phyloP scores from a whole-genome alignment of 2,797 vertebrate species.

The Hirundo rustica region DNA sequence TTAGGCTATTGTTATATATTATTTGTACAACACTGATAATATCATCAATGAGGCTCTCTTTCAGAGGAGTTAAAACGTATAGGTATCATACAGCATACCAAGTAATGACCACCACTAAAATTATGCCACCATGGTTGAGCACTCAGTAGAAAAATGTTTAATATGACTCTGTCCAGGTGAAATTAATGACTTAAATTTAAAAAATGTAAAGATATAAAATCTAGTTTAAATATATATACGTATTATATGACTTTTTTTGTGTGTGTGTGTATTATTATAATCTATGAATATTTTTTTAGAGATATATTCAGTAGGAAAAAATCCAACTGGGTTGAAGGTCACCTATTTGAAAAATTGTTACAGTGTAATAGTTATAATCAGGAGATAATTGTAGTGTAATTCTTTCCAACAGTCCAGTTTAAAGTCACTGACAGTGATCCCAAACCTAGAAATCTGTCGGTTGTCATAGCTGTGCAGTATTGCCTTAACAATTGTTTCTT shows the following conservation, averaged over 20 bases:
- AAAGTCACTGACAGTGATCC: not conserved
- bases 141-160: not conserved
- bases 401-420: not conserved
- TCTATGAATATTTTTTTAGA: not conserved
- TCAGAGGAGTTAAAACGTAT: not conserved
- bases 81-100: not conserved
- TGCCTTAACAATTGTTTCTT: not conserved
- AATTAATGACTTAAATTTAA: not conserved
- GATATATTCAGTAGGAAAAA: not conserved
- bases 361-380: not conserved
- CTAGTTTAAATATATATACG: not conserved
- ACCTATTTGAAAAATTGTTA: rapidly evolving
- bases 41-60: not conserved
- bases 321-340: not conserved
- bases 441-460: not conserved
- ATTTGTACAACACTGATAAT: not conserved
- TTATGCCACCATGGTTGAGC: not conserved
- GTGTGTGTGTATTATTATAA: not conserved
- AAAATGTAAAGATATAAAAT: not conserved
- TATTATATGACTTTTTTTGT: not conserved
- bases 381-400: not conserved
- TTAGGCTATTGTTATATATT: not conserved
- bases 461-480: not conserved
- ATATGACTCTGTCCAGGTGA: not conserved
- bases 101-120: not conserved